Conservation (phyloP, 2,113 vertebrate genomes). For the Sterrhoptilus dennistouni region DNA sequence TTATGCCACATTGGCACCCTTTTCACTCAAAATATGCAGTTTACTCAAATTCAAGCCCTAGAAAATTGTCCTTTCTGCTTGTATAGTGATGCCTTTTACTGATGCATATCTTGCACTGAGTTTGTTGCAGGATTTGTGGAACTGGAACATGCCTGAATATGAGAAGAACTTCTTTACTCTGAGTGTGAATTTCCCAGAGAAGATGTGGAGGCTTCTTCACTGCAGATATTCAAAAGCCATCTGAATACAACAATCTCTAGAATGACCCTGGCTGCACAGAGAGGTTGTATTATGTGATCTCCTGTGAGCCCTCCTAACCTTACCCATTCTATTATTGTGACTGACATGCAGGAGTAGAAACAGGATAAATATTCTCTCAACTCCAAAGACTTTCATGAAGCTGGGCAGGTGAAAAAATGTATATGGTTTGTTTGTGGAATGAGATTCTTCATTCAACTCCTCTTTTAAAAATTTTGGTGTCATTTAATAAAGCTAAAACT, state of each 20-base stretch:
- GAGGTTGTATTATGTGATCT: neutral
- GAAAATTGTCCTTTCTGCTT: neutral
- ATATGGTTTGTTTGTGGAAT: neutral
- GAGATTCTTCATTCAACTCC: neutral
- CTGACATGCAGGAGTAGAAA: neutral
- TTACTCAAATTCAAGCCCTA: neutral
- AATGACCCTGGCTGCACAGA: neutral
- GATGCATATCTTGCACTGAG: neutral
- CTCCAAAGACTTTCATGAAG: neutral
- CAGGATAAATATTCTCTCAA: neutral
- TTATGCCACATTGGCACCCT: neutral
- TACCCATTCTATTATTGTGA: neutral
- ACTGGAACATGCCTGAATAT: neutral
- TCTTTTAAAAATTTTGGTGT: neutral
- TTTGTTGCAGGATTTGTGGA: neutral
- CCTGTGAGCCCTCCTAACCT: neutral
- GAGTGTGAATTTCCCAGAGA: neutral
- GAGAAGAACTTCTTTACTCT: neutral
- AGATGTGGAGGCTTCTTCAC: neutral
- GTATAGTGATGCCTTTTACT: neutral
- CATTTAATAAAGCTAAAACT: neutral
- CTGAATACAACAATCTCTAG: neutral
- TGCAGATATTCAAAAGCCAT: neutral
- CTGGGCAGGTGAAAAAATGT: neutral
- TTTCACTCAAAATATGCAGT: neutral